Conservation (phyloP, 2,113 vertebrate genomes). For the Clarias batrachus region DNA sequence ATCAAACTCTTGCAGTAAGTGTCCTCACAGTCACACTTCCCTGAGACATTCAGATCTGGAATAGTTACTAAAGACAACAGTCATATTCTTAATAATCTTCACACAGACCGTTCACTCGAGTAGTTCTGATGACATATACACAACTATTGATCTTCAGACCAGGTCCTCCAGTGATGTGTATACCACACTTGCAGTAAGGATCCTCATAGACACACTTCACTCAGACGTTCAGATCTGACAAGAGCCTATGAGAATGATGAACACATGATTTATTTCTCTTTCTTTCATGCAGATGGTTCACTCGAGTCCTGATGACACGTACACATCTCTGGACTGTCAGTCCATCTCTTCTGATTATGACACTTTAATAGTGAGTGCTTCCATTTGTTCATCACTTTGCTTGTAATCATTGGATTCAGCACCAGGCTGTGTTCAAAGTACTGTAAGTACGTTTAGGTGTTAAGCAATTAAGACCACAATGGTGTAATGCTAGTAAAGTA, state of each 20-base stretch:
- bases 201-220: neutral
- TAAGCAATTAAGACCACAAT: neutral
- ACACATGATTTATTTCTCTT: too few species aligned
- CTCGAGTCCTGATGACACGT: neutral
- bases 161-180: neutral
- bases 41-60: neutral
- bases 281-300: neutral
- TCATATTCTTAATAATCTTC: neutral
- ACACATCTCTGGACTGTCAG: neutral
- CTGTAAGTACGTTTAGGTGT: neutral
- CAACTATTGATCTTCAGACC: neutral
- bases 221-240: neutral
- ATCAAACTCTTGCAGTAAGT: too few species aligned
- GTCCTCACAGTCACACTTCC: too few species aligned
- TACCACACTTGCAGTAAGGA: neutral
- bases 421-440: neutral
- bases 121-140: neutral
- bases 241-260: neutral
- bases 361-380: neutral
- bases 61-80: neutral
- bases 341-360: neutral
- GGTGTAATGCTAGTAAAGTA: neutral
- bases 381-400: neutral
- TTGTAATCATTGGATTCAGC: neutral
- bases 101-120: neutral